Conservation (phyloP, 2,797 vertebrate species). For the Microctenopoma stevenorrisi region DNA sequence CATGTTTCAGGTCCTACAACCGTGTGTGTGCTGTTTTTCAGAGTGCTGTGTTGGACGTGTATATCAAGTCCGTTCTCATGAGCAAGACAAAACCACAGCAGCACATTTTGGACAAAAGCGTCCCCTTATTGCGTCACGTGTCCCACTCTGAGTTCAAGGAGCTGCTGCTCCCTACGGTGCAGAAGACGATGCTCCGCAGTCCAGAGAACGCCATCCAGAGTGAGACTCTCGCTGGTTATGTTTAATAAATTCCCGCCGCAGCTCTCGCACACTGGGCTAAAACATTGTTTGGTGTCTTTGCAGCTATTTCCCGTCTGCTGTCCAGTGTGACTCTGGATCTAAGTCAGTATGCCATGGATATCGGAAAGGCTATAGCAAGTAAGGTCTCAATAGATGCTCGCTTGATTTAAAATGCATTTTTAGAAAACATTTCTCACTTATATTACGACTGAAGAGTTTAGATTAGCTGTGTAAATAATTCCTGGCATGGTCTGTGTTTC, state of each 20-base stretch:
- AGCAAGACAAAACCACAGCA: constrained; percentile 93
- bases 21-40: constrained; percentile 61
- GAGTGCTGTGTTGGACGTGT: constrained; percentile 92
- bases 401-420: background rate
- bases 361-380: constrained; percentile 94
- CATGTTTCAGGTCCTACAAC: background rate
- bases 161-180: constrained; percentile 89
- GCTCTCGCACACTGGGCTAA: background rate
- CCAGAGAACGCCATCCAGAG: constrained; percentile 96
- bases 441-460: background rate
- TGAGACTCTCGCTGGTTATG: constrained; percentile 58
- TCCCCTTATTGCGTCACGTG: constrained; percentile 89
- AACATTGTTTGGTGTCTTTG: constrained; percentile 12
- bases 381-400: constrained; percentile 63
- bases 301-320: constrained; percentile 92
- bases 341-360: constrained; percentile 95
- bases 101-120: constrained; percentile 91
- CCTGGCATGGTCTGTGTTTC: constrained; percentile 23
- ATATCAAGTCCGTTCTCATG: constrained; percentile 93
- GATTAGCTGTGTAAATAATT: background rate
- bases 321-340: constrained; percentile 94
- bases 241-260: background rate
- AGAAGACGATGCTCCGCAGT: constrained; percentile 95
- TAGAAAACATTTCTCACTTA: background rate
- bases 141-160: constrained; percentile 95